Conservation (phyloP, 2,888 invertebrate species). For the Seira ritae region DNA sequence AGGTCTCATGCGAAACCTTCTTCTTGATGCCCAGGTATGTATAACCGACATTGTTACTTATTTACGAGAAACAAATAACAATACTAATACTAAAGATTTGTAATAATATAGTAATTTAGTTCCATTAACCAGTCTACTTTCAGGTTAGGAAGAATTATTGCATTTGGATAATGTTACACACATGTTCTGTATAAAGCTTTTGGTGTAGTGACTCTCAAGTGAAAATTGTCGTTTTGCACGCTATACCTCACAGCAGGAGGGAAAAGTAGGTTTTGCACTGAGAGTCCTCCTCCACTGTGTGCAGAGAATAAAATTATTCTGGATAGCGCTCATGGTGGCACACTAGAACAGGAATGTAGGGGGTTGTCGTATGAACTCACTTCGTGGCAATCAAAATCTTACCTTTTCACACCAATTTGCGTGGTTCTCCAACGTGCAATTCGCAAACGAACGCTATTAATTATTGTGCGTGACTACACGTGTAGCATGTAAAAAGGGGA, state of each 20-base stretch:
- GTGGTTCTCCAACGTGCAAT: neutral
- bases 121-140: neutral
- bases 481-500: too few species aligned
- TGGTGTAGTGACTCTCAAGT: too few species aligned
- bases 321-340: too few species aligned
- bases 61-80: neutral
- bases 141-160: neutral
- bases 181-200: too few species aligned
- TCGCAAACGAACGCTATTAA: neutral
- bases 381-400: too few species aligned
- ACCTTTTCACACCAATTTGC: neutral
- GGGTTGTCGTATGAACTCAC: too few species aligned
- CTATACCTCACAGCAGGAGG: neutral
- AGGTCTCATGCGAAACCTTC: slow-evolving; percentile 86
- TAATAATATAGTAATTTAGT: neutral
- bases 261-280: neutral
- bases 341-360: neutral
- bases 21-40: slow-evolving; percentile 88
- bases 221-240: slow-evolving; percentile 36
- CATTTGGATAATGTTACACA: neutral
- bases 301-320: too few species aligned
- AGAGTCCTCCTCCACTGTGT: too few species aligned
- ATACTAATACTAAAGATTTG: neutral
- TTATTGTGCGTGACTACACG: neutral
- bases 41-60: neutral